phyloP scores from a whole-genome alignment of 1,140 invertebrate genomes.

The Hetaerina americana region DNA sequence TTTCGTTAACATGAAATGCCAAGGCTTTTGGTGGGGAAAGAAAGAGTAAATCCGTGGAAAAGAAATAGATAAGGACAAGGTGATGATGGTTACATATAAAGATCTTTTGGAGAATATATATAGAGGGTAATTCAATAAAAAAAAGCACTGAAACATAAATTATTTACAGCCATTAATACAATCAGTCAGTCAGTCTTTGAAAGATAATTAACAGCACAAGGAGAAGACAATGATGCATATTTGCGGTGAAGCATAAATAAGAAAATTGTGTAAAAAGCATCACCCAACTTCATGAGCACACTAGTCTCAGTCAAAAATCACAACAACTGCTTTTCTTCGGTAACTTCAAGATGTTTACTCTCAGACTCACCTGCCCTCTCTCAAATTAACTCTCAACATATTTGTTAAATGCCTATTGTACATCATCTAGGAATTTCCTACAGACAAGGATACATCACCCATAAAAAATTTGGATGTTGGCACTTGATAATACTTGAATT shows the following conservation, averaged over 20 bases:
- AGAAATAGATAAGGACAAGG: neutral
- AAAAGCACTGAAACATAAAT: neutral
- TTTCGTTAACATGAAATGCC: neutral
- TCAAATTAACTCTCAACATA: neutral
- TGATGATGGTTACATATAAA: neutral
- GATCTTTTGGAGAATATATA: neutral
- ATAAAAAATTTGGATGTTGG: neutral
- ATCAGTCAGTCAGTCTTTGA: neutral
- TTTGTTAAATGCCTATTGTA: neutral
- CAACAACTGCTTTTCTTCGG: neutral
- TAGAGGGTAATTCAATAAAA: neutral
- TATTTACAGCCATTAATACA: neutral
- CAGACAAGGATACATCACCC: neutral
- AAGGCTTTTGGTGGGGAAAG: neutral
- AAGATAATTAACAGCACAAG: neutral
- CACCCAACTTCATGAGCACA: neutral
- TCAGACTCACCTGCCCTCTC: neutral
- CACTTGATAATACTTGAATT: neutral
- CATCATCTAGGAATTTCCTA: neutral
- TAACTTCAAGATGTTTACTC: neutral
- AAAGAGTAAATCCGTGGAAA: neutral
- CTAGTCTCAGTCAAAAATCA: neutral
- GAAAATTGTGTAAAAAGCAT: neutral
- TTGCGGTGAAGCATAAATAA: neutral
- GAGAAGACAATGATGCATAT: neutral